phyloP scores from a whole-genome alignment of 2,888 invertebrate genomes.

The Pimpla rufipes region DNA sequence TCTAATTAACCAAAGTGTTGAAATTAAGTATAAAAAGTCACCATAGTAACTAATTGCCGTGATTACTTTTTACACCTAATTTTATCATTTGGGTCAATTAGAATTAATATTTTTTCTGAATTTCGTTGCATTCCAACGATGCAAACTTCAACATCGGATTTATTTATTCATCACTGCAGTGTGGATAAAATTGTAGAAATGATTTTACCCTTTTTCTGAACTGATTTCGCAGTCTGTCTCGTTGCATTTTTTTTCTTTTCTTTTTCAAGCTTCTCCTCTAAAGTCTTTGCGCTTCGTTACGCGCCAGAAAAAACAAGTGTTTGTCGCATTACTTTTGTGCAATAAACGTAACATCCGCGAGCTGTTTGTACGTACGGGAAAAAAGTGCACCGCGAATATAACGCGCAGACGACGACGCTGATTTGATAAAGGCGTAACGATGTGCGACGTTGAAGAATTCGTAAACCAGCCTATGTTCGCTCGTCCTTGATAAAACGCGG shows the following conservation, averaged over 20 bases:
- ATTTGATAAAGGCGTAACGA: constrained; percentile 44
- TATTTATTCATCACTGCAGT: neutral
- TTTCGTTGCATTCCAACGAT: no score
- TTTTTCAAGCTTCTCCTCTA: neutral
- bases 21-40: no score
- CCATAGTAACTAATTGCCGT: no score
- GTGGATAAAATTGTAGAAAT: no score
- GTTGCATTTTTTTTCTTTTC: neutral
- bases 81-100: no score
- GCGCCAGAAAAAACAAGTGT: neutral
- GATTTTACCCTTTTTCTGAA: neutral
- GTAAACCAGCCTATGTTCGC: neutral
- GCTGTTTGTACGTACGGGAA: neutral
- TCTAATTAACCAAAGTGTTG: no score
- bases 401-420: neutral
- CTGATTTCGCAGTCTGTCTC: neutral
- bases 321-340: constrained; percentile 9
- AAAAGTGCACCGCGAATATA: neutral
- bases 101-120: no score
- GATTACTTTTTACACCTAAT: no score
- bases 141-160: neutral
- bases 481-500: constrained; percentile 54
- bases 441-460: constrained; percentile 32
- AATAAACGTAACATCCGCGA: neutral
- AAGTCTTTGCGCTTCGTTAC: neutral